Evolutionary conservation across 2,113 vertebrate species (phyloP).

Genomic region (Tapirus terrestris): DNA sequence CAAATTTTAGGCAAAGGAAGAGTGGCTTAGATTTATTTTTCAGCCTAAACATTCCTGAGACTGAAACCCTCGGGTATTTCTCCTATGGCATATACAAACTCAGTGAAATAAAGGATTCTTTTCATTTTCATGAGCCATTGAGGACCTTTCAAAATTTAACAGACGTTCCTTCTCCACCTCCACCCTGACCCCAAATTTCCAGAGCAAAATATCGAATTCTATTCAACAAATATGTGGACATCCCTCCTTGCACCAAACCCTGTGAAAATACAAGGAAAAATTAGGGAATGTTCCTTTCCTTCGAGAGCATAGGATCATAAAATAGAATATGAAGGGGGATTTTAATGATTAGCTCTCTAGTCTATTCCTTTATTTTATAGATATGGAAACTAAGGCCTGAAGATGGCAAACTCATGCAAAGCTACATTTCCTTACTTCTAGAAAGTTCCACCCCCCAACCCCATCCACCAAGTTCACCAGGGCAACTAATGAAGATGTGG

Average conservation of each 20-base stretch:
- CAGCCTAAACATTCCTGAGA: conserved; percentile 34
- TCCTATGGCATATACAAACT: not conserved
- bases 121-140: conserved; percentile 27
- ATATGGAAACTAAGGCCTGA: not conserved
- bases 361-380: not conserved
- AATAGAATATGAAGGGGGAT: not conserved
- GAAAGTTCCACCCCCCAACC: no score
- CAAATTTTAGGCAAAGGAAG: conserved; percentile 35
- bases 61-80: conserved; percentile 8
- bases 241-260: not conserved
- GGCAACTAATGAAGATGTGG: not conserved
- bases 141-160: not conserved
- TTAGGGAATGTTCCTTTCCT: not conserved
- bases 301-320: not conserved
- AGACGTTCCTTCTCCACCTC: not conserved
- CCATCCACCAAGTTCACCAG: not conserved
- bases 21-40: not conserved
- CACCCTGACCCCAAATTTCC: not conserved
- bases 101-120: conserved; percentile 40
- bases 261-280: not conserved
- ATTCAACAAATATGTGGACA: not conserved
- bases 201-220: not conserved
- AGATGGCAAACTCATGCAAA: not conserved
- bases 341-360: not conserved
- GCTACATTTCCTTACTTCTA: not conserved